phyloP scores from a whole-genome alignment of 2,797 vertebrate genomes.

The Lemur catta region DNA sequence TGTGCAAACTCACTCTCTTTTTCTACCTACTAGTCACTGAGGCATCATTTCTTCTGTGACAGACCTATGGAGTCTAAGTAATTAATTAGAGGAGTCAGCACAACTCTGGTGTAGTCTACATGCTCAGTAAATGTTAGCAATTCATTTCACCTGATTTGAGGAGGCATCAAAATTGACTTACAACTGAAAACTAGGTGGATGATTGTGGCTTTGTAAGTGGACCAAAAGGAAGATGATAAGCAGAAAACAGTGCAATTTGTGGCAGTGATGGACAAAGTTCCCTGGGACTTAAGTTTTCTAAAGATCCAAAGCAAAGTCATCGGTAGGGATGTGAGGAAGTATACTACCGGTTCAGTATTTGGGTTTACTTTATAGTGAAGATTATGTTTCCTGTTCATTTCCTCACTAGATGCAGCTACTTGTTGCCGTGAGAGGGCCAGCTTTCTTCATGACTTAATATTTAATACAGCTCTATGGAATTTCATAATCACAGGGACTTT shows the following conservation, averaged over 20 bases:
- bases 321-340: background rate
- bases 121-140: background rate
- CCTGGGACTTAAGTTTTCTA: background rate
- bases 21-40: background rate
- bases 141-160: background rate
- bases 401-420: background rate
- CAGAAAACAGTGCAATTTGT: background rate
- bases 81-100: background rate
- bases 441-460: conserved; percentile 24
- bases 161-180: background rate
- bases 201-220: background rate
- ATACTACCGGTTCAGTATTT: background rate
- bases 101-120: background rate
- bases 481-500: conserved; percentile 23
- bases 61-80: background rate
- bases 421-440: background rate
- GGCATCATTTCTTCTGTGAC: background rate
- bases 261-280: background rate
- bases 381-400: background rate
- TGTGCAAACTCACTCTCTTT: background rate
- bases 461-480: background rate
- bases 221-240: background rate
- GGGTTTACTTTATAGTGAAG: background rate
- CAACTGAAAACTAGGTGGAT: background rate
- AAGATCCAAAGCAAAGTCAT: background rate